Evolutionary conservation across 1,140 invertebrate species (phyloP), one percentile per base, ranked within the genome.

Genomic region (Ips nitidus): DNA sequence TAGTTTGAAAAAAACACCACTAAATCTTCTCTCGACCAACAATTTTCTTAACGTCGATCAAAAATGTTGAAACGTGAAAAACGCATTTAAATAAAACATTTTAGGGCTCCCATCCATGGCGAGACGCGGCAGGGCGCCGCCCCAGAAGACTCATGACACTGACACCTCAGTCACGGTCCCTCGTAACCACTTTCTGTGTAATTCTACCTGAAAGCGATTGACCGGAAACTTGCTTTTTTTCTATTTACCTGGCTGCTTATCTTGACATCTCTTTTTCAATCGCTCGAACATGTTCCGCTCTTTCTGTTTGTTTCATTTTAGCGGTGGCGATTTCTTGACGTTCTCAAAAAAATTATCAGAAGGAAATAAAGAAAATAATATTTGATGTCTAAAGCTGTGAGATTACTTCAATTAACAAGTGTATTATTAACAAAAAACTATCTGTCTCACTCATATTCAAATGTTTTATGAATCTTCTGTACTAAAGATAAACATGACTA

Each of bases 141-240:
- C 47, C 57, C 66, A 43, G 58, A 61, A 57, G 58, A 61, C 50
- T 47, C 66, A 61, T 61, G 66, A 68, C 58, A 68, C 57, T 68
- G 71, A 72, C 71, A 72, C 71, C 71, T 69, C 52, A 65, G 71
- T 72, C 71, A 72, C 38, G 52, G 66, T 36, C 41, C 57, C 55
- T 68, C 22, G 55, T 41, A 53, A 52, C 66, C 66, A 68, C 66
- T 61, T 66, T 40, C 6, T 57, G 22, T 22, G 41, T 68, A 61
- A 68, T 68, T 69, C 64, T 72, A 72, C 71, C 71, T 72, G 71
- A 72, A 68, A 60, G 52, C 66, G 63, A 69, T 72, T 69, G 57
- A 72, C 57, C 62, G 56, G 66, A 72, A 65, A 66, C 58, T n/a
- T 68, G 7, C n/a, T 61, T 68, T 68, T 68, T 40, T 47, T 41